Base-by-base conservation (phyloP, 2,888 invertebrate species). In the Altica lythri region DNA sequence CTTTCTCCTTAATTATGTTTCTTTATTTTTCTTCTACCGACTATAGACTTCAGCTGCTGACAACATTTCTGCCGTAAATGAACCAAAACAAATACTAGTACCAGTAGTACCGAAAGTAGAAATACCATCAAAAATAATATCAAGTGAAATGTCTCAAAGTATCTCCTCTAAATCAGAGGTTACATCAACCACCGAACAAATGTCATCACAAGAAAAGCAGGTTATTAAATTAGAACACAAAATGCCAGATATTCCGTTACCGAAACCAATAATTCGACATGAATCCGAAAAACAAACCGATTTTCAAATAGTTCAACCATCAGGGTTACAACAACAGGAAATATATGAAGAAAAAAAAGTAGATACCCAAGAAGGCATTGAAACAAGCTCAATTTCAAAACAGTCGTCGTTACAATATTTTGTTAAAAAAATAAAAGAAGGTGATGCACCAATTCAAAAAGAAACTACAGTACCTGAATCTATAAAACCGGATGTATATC, bases 391-490 rank as follows among this genome's bases (percentile, higher is more conserved):
- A 4, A 84, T 86, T 56, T 80, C 83, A 4, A 86, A 83, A 63
- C 80, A 84, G 59, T 83, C 83, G 47, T 86, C 86, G 1, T 75
- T 85, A 38, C 84, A 84, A 64, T 87, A 83, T 69, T 86, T 86
- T 65, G 84, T 85, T 54, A 82, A 81, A 10, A 82, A 85, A 71
- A 82, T 86, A 32, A 81, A 81, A 63, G 79, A 79, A 57, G 72
- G 68, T 25, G 80, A 80, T 29, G 69, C 73, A 9, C 68, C 74
- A 18, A 68, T 72, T n/a, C 78, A 71, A 34, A 75, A 74, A 25
- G 78, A 79, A 59, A 72, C 74, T 57, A 65, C 66, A 8, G 68
- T 65, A 59, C 70, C 69, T n/a, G 68, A 68, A 40, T 72, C 67
- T 6, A 69, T 75, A 37, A 74, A 72, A 59, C 68, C 72, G 30